A percentile compares a stretch with the other conserved stretches of the same genome.
These are phyloP conservation scores for Origma solitaria DNA, from an alignment of 2,113 vertebrate species.

Conservation along the genomic window DNA sequence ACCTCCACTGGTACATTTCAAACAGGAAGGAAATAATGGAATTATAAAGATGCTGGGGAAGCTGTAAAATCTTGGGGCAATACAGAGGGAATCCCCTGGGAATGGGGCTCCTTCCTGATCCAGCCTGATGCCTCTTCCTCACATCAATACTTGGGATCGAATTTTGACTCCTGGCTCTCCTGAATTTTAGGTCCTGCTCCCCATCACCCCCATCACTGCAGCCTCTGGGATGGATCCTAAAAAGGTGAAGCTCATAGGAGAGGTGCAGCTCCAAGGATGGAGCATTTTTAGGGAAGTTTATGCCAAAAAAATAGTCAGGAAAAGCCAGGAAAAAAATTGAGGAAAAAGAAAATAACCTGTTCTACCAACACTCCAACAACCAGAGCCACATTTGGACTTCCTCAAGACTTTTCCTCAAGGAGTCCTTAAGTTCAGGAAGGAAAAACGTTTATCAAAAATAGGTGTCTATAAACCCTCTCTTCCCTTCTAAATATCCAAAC, in stretches of 20 bases:
- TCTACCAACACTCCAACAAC: not conserved
- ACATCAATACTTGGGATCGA: rapidly evolving
- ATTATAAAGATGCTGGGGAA: not conserved
- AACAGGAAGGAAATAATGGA: rapidly evolving
- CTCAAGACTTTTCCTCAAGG: not conserved
- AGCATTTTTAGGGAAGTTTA: not conserved
- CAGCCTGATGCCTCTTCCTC: not conserved
- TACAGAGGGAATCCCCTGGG: not conserved
- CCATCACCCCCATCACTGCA: rapidly evolving
- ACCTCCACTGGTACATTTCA: rapidly evolving
- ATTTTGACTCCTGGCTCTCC: not conserved
- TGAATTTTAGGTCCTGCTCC: not conserved
- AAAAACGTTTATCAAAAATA: not conserved
- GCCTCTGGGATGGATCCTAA: not conserved
- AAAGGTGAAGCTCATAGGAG: not conserved
- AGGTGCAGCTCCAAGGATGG: not conserved
- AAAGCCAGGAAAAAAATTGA: not conserved
- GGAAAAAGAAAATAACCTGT: rapidly evolving
- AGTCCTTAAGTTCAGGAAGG: not conserved
- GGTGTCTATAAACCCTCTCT: not conserved
- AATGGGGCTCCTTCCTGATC: not conserved
- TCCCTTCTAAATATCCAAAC: not conserved
- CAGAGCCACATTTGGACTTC: not conserved
- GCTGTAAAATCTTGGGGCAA: rapidly evolving
- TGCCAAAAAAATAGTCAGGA: not conserved